Conservation (phyloP, 2,888 invertebrate species). For the Tachina grossa region DNA sequence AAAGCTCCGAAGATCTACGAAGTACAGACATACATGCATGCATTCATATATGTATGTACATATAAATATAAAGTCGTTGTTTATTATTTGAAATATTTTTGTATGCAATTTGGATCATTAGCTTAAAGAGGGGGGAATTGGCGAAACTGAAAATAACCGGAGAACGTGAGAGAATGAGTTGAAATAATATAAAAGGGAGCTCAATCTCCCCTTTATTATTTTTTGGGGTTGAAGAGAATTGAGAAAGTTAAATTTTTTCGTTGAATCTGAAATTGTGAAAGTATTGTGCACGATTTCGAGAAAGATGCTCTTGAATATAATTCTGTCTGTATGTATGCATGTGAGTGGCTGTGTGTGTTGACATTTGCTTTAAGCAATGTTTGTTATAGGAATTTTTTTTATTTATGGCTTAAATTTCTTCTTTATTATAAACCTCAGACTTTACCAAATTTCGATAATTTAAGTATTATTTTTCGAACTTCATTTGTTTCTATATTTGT, state of each 20-base stretch:
- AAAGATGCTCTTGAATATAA: not conserved
- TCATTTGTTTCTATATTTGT: no score
- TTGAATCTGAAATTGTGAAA: constrained; percentile 10
- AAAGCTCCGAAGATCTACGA: constrained; percentile 42
- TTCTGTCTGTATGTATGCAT: not conserved
- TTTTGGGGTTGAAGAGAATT: constrained; percentile 57
- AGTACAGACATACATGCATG: not conserved
- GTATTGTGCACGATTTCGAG: not conserved
- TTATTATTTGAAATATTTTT: constrained; percentile 51
- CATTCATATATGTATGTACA: no score
- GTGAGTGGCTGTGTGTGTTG: no score
- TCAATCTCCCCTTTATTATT: not conserved
- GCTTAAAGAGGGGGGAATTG: not conserved
- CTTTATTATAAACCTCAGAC: no score
- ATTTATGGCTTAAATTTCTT: no score
- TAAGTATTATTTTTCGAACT: no score
- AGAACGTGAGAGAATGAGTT: constrained; percentile 15
- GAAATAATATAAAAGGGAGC: not conserved
- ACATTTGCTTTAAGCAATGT: no score
- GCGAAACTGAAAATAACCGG: not conserved
- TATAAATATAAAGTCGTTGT: not conserved
- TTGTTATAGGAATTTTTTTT: no score
- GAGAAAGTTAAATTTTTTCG: constrained; percentile 20
- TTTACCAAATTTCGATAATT: no score
- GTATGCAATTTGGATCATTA: constrained; percentile 25